phyloP scores from a whole-genome alignment of 2,113 vertebrate species.

The Laticauda colubrina region DNA sequence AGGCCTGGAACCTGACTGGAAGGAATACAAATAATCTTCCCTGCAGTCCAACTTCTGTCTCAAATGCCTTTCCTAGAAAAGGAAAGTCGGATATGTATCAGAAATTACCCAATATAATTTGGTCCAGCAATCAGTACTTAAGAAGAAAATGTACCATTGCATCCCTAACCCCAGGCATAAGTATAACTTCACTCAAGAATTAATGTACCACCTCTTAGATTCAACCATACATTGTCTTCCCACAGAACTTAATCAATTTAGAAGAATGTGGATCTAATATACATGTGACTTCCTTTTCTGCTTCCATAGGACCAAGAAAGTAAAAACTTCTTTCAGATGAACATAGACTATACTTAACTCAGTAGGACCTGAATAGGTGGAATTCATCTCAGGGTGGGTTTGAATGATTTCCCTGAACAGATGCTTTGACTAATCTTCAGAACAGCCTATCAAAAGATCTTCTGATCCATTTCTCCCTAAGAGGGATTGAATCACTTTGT shows the following conservation, averaged over 20 bases:
- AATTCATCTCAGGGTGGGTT: background rate
- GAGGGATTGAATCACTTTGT: background rate
- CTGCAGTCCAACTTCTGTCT: background rate
- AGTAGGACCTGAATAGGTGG: background rate
- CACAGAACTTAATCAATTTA: background rate
- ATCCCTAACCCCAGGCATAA: background rate
- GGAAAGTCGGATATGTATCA: background rate
- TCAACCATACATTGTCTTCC: background rate
- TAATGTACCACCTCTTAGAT: background rate
- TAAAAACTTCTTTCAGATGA: background rate
- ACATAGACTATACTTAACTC: background rate
- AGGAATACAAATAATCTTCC: background rate
- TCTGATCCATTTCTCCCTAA: background rate
- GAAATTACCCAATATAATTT: background rate
- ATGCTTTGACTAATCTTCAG: background rate
- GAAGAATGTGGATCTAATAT: background rate
- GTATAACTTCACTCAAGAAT: background rate
- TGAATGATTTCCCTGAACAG: background rate
- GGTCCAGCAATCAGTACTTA: background rate
- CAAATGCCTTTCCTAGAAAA: background rate
- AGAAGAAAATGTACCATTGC: background rate
- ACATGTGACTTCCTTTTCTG: background rate
- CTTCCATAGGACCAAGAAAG: background rate
- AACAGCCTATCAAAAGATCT: background rate
- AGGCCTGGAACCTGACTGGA: background rate